phyloP scores from a whole-genome alignment of 2,797 vertebrate species.

The Danio albolineatus region DNA sequence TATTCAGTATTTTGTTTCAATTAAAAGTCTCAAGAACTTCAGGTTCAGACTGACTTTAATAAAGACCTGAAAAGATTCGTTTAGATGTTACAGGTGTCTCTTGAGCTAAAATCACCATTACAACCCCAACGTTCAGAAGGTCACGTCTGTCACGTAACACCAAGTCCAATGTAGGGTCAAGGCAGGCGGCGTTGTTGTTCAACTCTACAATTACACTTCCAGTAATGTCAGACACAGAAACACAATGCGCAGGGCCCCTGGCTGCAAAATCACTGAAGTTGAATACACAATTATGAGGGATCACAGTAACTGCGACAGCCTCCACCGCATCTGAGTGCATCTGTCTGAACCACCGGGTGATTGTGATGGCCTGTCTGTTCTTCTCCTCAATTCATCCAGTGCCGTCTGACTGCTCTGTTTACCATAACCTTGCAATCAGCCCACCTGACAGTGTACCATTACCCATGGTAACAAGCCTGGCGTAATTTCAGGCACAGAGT shows the following conservation, averaged over 20 bases:
- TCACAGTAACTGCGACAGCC: constrained; percentile 64
- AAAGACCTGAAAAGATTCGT: not conserved
- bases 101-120: not conserved
- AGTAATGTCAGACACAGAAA: constrained; percentile 62
- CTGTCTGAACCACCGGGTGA: constrained; percentile 82
- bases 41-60: not conserved
- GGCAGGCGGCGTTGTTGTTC: not conserved
- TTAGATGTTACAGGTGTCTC: not conserved
- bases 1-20: too few relatives aligned
- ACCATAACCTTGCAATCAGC: constrained; percentile 87
- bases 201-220: constrained; percentile 50
- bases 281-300: constrained; percentile 72
- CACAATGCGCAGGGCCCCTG: constrained; percentile 59
- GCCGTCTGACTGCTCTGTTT: constrained; percentile 84
- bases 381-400: constrained; percentile 67
- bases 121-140: not conserved
- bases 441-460: constrained; percentile 83
- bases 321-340: constrained; percentile 57
- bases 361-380: constrained; percentile 71
- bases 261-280: constrained; percentile 60
- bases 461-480: constrained; percentile 82
- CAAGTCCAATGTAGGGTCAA: not conserved
- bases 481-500: constrained; percentile 82
- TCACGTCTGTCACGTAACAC: not conserved
- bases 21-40: too few relatives aligned